Evolutionary conservation across 2,888 invertebrate species (phyloP).

Genomic region (Colletes collaris): DNA sequence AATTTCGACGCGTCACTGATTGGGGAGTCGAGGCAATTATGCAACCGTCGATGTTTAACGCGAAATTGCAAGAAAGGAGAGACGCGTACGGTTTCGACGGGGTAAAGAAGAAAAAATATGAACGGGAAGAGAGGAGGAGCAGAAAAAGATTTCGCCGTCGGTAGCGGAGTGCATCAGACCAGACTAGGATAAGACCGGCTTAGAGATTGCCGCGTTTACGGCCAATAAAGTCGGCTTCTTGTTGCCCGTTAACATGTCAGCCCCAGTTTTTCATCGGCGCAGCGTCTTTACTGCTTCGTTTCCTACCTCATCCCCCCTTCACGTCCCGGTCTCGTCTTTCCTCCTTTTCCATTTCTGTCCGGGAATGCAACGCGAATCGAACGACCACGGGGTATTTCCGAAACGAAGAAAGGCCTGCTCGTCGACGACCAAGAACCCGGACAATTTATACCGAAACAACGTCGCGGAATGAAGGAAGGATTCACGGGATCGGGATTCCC

Average conservation of each 20-base stretch:
- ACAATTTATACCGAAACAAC: background rate
- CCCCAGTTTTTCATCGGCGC: constrained; percentile 78
- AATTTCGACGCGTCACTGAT: constrained; percentile 35
- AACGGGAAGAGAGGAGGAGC: constrained; percentile 1
- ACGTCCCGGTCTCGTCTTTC: constrained; percentile 6
- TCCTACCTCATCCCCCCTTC: constrained; percentile 31
- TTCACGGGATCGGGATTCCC: constrained; percentile 7
- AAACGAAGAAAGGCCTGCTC: background rate
- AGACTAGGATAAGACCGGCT: constrained; percentile 74
- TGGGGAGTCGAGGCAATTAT: constrained; percentile 4
- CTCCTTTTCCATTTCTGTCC: constrained; percentile 42
- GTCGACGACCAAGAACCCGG: no score
- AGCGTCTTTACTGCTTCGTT: constrained; percentile 61
- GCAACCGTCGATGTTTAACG: background rate
- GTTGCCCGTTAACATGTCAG: constrained; percentile 81
- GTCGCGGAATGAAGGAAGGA: constrained; percentile 8
- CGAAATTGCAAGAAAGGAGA: background rate
- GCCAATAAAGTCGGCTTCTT: constrained; percentile 81
- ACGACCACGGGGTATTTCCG: constrained; percentile 9
- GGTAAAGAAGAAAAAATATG: background rate
- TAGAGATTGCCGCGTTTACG: constrained; percentile 80
- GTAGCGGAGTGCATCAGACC: constrained; percentile 57
- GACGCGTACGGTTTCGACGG: background rate
- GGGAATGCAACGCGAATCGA: constrained; percentile 14
- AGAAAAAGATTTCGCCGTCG: constrained; percentile 42